Base-by-base conservation (phyloP, 2,113 vertebrate genomes). In the Campylomormyrus numenius region DNA sequence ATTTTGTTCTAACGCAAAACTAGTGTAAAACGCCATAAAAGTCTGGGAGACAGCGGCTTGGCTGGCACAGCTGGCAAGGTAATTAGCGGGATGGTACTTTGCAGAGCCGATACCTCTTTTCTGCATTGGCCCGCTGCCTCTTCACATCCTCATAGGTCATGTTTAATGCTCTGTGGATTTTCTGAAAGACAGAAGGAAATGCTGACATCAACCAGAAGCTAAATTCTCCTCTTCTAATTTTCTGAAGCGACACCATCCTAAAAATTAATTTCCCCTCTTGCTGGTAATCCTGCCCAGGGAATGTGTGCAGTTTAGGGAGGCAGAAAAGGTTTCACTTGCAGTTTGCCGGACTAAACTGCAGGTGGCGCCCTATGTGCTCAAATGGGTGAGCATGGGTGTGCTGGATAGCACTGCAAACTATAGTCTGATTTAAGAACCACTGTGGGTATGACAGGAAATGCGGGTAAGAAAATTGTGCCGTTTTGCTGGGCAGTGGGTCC, bases 111-210 rank as follows among this genome's bases (percentile, higher is more conserved):
- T 80, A 97, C 96, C 97, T 95, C 94, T 96, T 96, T 90, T 97
- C 96, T 77, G 80, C 7, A 39, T 94, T 94, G 1, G 93, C 91
- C 46, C 93, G 92, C 49, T 94, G 96, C 62, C 17, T 90, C 74
- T 93, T 95, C 90, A 85, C 93, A 21, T 94, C 94, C 87, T 96
- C 97, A 0, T 92, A 95, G 45, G 95, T 96, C 53, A 91, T 95
- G 93, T 98, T 97, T 88, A 99, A 94, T 27, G 97, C 98, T 0
- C 97, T 94, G 90, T 99, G 98, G 93, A 99, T 98, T 94, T 97
- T 98, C 98, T 98, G 94, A 17, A 66, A 90, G 77, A 87, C 45
- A 2, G 90, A 89, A 62, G 31, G 19, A 46, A 88, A 21, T 62
- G 42, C 46, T 80, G 85, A 74, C 85, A 39, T 42, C 56, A 49